Evolutionary conservation across 2,888 invertebrate species (phyloP), one percentile per base, ranked within the genome.

Genomic region (Parnassius orleans): DNA sequence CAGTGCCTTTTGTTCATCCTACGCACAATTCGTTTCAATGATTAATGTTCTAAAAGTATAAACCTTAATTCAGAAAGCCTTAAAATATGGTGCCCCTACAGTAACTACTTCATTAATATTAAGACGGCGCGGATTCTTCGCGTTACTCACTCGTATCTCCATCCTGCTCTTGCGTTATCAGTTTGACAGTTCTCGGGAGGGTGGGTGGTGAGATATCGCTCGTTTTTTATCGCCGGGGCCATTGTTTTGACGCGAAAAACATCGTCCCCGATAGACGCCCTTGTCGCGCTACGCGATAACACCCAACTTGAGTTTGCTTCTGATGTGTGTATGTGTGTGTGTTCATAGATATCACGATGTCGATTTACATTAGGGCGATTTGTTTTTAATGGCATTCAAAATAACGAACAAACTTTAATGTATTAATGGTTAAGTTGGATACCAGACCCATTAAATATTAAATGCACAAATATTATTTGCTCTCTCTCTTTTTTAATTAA

Each of bases 91-190:
- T 57, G 44, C 44, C 33, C 43, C 52, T 33, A 52, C 52, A 52
- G 43, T 14, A 68, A 66, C 65, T 64, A 68, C 67, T 85, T 84
- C 83, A 83, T 87, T 84, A 83, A 82, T 83, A 86, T 84, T 83
- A 83, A 85, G 86, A 88, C 80, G 83, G 86, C 86, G 75, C 81
- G 70, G 71, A 72, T 75, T 72, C 77, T 19, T 14, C 73, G 65
- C 80, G 78, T 71, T 76, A n/a, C 72, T 75, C 70, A 53, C 67
- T 66, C 66, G 54, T 65, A 60, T 64, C 57, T 62, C 67, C 66
- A 66, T 77, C 74, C 69, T 73, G 67, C 72, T 80, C 73, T 72
- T 69, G 58, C 68, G 76, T 80, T 83, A 82, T 84, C 83, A 80
- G 74, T 78, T 79, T 82, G 84, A 84, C 80, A 80, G 77, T 72